Conservation (phyloP, 2,797 vertebrate genomes). For the Mormyrus proboscirostris region DNA sequence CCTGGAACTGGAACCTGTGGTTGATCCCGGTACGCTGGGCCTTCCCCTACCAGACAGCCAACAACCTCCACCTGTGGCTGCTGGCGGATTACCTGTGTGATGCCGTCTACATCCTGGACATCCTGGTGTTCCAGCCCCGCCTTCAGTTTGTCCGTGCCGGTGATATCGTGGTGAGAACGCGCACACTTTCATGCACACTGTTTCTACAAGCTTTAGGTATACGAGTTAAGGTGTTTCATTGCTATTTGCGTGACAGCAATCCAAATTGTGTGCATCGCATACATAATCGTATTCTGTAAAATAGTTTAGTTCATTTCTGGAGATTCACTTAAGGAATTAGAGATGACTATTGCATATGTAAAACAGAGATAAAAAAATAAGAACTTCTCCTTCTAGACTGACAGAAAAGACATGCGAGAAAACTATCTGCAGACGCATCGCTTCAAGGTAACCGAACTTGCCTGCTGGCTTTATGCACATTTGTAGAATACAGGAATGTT, state of each 20-base stretch:
- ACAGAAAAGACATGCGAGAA: conserved; percentile 83
- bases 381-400: conserved; percentile 58
- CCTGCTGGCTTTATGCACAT: background rate
- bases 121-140: conserved; percentile 76
- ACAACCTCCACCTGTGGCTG: conserved; percentile 85
- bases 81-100: conserved; percentile 81
- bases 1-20: conserved; percentile 98
- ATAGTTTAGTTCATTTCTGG: background rate
- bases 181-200: background rate
- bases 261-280: background rate
- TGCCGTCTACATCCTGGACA: conserved; percentile 80
- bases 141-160: conserved; percentile 84
- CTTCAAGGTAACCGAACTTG: conserved; percentile 72
- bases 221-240: background rate
- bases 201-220: background rate
- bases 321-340: background rate
- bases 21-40: conserved; percentile 89
- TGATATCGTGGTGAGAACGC: conserved; percentile 76
- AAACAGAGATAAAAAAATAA: background rate
- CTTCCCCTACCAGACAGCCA: conserved; percentile 80
- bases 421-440: conserved; percentile 78
- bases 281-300: background rate
- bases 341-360: background rate
- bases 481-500: background rate
- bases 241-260: background rate